Evolutionary conservation across 2,113 vertebrate species (phyloP).

Genomic region (Henicopernis longicauda): DNA sequence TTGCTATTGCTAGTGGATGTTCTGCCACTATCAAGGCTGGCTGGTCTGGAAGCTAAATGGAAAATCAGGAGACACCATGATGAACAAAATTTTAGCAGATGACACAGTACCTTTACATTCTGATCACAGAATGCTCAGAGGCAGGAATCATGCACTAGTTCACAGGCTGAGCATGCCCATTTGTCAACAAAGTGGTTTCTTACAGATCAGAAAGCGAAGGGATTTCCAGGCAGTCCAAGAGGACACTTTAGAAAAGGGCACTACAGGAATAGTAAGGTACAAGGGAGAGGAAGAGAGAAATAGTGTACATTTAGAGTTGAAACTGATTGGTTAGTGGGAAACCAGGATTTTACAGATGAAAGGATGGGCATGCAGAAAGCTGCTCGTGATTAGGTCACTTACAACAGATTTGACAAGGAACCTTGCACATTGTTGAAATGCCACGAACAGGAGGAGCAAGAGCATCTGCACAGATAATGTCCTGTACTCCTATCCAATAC

Average conservation of each 20-base stretch:
- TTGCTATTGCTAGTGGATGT: conserved; percentile 96
- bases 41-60: conserved; percentile 89
- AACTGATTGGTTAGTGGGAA: conserved; percentile 44
- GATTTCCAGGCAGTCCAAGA: conserved; percentile 64
- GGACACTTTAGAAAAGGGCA: conserved; percentile 51
- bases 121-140: conserved; percentile 68
- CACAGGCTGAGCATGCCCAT: conserved; percentile 65
- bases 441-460: conserved; percentile 61
- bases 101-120: conserved; percentile 63
- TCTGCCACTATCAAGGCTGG: conserved; percentile 96
- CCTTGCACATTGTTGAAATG: conserved; percentile 72
- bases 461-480: conserved; percentile 67
- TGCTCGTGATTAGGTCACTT: conserved; percentile 69
- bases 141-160: conserved; percentile 68
- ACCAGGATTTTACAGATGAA: not conserved
- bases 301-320: conserved; percentile 35
- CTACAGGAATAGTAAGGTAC: conserved; percentile 42
- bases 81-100: conserved; percentile 54
- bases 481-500: conserved; percentile 67
- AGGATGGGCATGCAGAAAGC: conserved; percentile 11
- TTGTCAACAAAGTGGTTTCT: conserved; percentile 44
- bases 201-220: conserved; percentile 62
- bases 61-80: conserved; percentile 73
- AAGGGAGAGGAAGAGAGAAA: conserved; percentile 43
- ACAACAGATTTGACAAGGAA: conserved; percentile 81